Evolutionary conservation across 2,113 vertebrate species (phyloP).

Genomic region (Petrocephalus zakoni): DNA sequence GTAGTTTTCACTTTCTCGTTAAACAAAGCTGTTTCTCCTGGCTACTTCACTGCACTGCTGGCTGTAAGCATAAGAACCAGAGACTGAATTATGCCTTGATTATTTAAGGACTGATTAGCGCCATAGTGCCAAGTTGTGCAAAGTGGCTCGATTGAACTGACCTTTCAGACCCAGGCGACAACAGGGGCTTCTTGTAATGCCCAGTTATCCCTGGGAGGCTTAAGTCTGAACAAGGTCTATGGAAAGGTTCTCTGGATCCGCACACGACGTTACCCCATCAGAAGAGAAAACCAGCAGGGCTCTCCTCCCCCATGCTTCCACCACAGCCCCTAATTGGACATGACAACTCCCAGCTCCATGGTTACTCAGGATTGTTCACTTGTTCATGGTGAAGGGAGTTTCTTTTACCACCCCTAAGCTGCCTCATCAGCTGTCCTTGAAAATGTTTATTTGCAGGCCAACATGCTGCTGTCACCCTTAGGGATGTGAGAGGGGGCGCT

Average conservation of each 20-base stretch:
- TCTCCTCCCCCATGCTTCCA: background rate
- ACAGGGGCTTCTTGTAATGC: background rate
- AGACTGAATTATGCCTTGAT: background rate
- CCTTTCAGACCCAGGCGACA: background rate
- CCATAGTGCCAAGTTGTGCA: background rate
- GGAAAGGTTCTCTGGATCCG: background rate
- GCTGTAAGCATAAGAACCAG: background rate
- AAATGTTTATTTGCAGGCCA: slow-evolving; percentile 21
- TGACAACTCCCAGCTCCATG: slow-evolving; percentile 20
- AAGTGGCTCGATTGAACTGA: background rate
- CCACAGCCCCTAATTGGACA: slow-evolving; percentile 23
- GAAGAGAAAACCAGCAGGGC: background rate
- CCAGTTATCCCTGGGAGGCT: background rate
- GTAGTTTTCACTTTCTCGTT: background rate
- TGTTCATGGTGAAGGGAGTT: background rate
- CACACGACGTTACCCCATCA: background rate
- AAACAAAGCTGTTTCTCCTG: background rate
- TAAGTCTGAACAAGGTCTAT: background rate
- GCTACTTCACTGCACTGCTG: background rate
- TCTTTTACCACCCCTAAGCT: background rate
- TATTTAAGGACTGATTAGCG: background rate
- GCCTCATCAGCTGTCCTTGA: slow-evolving; percentile 1
- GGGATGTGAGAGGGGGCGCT: background rate
- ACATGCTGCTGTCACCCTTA: slow-evolving; percentile 1
- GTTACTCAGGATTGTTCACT: slow-evolving; percentile 6